Base-by-base conservation (phyloP, 2,113 vertebrate species). In the Pyrgilauda ruficollis region DNA sequence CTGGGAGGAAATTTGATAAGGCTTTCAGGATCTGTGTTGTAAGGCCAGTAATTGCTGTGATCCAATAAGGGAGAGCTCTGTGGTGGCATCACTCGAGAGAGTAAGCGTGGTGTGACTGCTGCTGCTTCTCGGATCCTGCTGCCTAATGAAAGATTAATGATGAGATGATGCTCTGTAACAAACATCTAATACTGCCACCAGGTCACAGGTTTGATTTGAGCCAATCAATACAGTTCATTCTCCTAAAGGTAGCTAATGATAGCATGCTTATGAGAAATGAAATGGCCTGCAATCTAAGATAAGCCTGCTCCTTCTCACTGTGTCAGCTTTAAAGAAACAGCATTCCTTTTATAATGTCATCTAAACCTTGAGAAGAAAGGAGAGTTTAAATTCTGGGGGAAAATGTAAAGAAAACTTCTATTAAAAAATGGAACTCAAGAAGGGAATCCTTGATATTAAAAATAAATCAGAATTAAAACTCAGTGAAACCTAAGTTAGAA, bases 71-170 rank as follows among this genome's bases (percentile, higher is more conserved):
- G 80, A 95, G 96, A 84, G 84, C 94, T 90, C 72, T 79, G 84
- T 89, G 84, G 86, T 97, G 95, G 94, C 95, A 92, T 98, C 98
- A 98, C 96, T 97, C 30, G 63, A 94, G 93, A 93, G 94, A 93
- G 93, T 86, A 76, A 94, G 90, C 6, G 5, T n/a, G n/a, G 89
- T 92, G 81, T 95, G 94, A 96, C 94, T 93, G 93, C 83, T 85
- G 90, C 78, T 90, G 22, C 88, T 97, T 97, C 97, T 97, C 55
- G 61, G 95, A 97, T 97, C 92, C 91, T 30, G n/a, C 75, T 70
- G 77, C 78, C 97, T 97, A 95, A 97, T 98, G 96, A 97, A 98
- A 98, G 95, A 98, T 98, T 97, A 92, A 98, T 98, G 93, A 97
- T 50, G 87, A 93, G 95, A 84, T 97, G 96, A 93, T 91, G 90